Evolutionary conservation across 1,140 invertebrate genomes (phyloP).

Genomic region (Orius insidiosus): DNA sequence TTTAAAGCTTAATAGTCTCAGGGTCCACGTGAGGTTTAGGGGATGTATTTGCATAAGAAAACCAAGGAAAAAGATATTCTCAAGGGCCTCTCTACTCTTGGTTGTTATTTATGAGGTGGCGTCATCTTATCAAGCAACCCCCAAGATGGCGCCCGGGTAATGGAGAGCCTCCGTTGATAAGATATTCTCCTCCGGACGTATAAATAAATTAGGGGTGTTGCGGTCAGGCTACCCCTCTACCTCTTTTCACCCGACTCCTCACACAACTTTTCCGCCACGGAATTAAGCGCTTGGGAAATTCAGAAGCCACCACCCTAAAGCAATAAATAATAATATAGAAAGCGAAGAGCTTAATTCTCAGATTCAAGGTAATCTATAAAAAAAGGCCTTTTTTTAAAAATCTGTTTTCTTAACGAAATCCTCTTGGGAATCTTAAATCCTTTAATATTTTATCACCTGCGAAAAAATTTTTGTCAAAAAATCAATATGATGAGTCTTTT

Average conservation of each 20-base stretch:
- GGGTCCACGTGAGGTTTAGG: background rate
- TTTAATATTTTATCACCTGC: no score
- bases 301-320: background rate
- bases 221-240: conserved; percentile 2
- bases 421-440: no score
- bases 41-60: conserved; percentile 5
- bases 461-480: no score
- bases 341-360: background rate
- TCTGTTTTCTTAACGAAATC: background rate
- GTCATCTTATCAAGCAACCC: conserved; percentile 11
- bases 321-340: conserved; percentile 8
- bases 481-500: no score
- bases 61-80: conserved; percentile 6
- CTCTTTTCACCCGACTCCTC: background rate
- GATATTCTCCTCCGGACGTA: conserved; percentile 11
- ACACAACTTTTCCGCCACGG: conserved; percentile 9
- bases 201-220: conserved; percentile 10
- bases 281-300: conserved; percentile 12
- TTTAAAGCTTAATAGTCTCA: no score
- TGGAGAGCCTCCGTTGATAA: conserved; percentile 11
- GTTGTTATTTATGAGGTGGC: conserved; percentile 11
- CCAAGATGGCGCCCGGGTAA: conserved; percentile 9
- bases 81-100: background rate
- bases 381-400: background rate
- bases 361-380: background rate